A percentile compares a stretch with the other conserved stretches of the same genome.
Evolutionary conservation across 2,113 vertebrate genomes (phyloP).

Genomic region (Brienomyrus longianalis): DNA sequence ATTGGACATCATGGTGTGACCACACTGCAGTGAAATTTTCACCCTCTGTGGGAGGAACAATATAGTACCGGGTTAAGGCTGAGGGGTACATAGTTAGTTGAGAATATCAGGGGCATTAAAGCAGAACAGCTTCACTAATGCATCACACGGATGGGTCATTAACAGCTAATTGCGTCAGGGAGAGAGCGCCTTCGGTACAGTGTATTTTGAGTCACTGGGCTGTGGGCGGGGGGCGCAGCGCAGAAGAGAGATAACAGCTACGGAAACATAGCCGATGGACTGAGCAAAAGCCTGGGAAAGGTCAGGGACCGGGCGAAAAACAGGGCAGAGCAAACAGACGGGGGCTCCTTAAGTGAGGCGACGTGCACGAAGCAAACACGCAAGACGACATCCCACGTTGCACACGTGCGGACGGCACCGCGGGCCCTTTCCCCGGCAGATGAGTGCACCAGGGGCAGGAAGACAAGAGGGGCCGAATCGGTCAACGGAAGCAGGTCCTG

Average conservation of each 20-base stretch:
- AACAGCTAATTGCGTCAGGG: not conserved
- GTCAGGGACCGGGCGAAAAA: conserved; percentile 28
- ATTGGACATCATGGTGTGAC: not conserved
- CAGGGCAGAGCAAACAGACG: conserved; percentile 23
- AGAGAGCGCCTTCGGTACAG: not conserved
- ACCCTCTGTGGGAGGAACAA: not conserved
- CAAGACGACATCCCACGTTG: conserved; percentile 12
- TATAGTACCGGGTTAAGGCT: not conserved
- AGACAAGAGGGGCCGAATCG: not conserved
- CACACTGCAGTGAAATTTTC: not conserved
- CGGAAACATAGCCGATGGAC: not conserved
- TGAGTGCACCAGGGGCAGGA: not conserved
- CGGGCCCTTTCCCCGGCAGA: not conserved
- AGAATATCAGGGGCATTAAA: not conserved
- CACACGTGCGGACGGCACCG: not conserved
- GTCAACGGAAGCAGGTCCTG: not conserved
- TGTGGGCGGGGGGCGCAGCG: not conserved
- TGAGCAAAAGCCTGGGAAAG: conserved; percentile 22
- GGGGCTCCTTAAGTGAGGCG: conserved; percentile 1
- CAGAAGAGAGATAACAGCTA: not conserved
- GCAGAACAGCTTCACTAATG: not conserved
- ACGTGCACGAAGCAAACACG: not conserved
- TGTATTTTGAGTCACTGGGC: not conserved
- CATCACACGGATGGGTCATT: not conserved
- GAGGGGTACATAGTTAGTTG: not conserved